Percentiles rank a stretch among this genome's conserved stretches.
These are phyloP conservation scores for Cygnus atratus DNA, from an alignment of 2,113 vertebrate species.

Conservation along the genomic window DNA sequence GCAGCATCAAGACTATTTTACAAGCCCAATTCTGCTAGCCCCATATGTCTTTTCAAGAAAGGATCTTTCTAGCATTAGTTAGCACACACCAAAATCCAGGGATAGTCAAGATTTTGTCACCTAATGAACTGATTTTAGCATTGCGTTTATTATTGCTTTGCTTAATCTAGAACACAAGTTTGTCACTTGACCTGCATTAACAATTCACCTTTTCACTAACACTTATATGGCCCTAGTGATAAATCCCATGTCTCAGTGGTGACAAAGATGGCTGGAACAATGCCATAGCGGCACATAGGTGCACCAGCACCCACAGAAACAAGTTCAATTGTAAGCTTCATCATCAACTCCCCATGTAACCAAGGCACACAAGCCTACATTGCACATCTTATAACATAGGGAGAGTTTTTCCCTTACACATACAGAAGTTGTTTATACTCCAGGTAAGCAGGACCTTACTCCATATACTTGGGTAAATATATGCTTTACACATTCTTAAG, in stretches of 20 bases:
- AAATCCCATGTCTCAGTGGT: not conserved
- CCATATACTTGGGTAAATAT: not conserved
- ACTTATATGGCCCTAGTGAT: fast-evolving
- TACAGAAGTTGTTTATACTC: not conserved
- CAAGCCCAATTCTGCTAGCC: not conserved
- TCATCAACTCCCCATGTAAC: too few species aligned
- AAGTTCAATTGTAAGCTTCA: not conserved
- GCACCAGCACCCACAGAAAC: not conserved
- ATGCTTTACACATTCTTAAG: not conserved
- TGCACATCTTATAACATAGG: fast-evolving
- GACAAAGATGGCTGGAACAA: not conserved
- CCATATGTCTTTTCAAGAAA: not conserved
- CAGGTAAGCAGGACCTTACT: not conserved
- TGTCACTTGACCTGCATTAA: not conserved
- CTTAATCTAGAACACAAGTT: not conserved
- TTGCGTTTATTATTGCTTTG: too few species aligned
- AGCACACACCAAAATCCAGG: not conserved
- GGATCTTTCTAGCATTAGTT: not conserved
- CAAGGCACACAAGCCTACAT: not conserved
- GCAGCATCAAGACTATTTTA: not conserved
- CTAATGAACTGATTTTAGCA: not conserved
- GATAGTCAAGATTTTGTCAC: not conserved
- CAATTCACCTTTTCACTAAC: not conserved
- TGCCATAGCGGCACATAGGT: too few species aligned
- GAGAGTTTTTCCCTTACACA: not conserved